These are phyloP conservation scores for Diorhabda carinulata DNA, from an alignment of 1,140 invertebrate species.

Conservation along the genomic window DNA sequence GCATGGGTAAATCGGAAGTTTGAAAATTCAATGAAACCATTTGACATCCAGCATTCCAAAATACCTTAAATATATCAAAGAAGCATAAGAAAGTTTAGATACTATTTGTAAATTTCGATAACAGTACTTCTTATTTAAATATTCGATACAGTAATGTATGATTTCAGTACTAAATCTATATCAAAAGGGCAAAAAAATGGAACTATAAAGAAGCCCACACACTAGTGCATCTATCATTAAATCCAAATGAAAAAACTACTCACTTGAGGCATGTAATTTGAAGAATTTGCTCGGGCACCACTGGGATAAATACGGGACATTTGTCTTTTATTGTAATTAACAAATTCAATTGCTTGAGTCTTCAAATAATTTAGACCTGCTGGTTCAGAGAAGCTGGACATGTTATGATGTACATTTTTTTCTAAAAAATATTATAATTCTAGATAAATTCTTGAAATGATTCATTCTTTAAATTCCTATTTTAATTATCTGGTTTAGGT, in stretches of 20 bases:
- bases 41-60: conserved; percentile 90
- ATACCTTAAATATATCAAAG: conserved; percentile 57
- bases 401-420: conserved; percentile 93
- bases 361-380: conserved; percentile 93
- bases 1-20: conserved; percentile 98
- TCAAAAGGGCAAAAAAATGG: too few relatives aligned
- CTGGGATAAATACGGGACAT: conserved; percentile 99
- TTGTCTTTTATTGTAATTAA: conserved; percentile 99
- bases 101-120: too few relatives aligned
- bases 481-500: too few relatives aligned
- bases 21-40: conserved; percentile 99
- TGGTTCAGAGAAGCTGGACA: conserved; percentile 98
- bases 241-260: conserved; percentile 18
- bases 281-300: conserved; percentile 97
- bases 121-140: too few relatives aligned
- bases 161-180: too few relatives aligned
- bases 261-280: conserved; percentile 99
- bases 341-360: conserved; percentile 94
- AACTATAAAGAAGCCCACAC: too few relatives aligned
- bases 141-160: too few relatives aligned
- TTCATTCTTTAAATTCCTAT: too few relatives aligned
- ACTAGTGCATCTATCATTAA: too few relatives aligned
- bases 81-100: too few relatives aligned
- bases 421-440: conserved; percentile 57
- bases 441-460: too few relatives aligned